Conservation (phyloP, 2,888 invertebrate species). For the Chaetoderma sp. region DNA sequence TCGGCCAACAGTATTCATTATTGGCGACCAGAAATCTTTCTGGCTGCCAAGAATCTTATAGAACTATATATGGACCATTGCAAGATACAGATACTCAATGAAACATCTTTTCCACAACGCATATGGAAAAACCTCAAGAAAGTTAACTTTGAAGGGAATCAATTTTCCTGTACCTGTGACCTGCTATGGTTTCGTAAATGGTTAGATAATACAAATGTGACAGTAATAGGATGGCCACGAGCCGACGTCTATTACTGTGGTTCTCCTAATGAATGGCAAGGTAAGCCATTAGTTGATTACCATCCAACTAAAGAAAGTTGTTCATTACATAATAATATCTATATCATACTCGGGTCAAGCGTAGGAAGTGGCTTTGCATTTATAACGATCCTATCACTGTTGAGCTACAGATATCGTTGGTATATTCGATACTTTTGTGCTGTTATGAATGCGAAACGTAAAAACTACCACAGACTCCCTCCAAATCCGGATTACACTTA, state of each 20-base stretch:
- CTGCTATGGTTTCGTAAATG: conserved; percentile 49
- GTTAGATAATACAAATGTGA: conserved; percentile 1
- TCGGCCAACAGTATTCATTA: neutral
- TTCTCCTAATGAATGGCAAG: neutral
- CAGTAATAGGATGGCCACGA: neutral
- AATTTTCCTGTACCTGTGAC: conserved; percentile 75
- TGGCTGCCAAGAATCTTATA: conserved; percentile 5
- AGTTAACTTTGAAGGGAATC: conserved; percentile 74
- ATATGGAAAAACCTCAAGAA: conserved; percentile 45
- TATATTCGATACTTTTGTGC: conserved; percentile 73
- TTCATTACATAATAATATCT: neutral
- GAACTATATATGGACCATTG: conserved; percentile 23
- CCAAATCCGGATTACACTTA: conserved; percentile 70
- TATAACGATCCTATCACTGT: conserved; percentile 24
- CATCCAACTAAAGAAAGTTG: conserved; percentile 1
- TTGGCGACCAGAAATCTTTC: conserved; percentile 11
- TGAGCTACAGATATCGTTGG: conserved; percentile 73
- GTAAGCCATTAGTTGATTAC: neutral
- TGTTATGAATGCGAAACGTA: conserved; percentile 69
- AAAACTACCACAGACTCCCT: conserved; percentile 76
- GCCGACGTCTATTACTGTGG: conserved; percentile 1
- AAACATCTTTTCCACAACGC: conserved; percentile 19
- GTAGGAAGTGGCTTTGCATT: conserved; percentile 20
- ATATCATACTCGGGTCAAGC: neutral
- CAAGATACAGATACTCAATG: conserved; percentile 18